A percentile compares a stretch with the other conserved stretches of the same genome.
Evolutionary conservation across 2,113 vertebrate species (phyloP).

Genomic region (Apteryx owenii): DNA sequence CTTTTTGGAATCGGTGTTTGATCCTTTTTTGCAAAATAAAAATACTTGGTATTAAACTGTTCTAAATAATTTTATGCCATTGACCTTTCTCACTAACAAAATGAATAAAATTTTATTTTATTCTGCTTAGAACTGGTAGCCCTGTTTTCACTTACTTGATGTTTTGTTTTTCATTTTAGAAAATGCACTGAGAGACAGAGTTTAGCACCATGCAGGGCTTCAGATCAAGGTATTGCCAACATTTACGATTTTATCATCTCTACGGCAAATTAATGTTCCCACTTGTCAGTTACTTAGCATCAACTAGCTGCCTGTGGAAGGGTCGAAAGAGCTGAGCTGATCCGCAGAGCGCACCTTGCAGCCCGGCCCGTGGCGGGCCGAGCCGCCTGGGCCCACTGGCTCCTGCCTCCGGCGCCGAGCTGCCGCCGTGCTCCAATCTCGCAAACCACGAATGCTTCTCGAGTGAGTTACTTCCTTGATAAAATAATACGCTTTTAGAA

Average conservation of each 20-base stretch:
- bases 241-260: neutral
- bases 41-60: neutral
- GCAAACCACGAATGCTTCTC: neutral
- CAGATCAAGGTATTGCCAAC: neutral
- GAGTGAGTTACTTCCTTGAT: neutral
- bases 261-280: neutral
- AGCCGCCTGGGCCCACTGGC: neutral
- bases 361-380: too few species aligned
- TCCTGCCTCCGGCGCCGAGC: neutral
- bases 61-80: neutral
- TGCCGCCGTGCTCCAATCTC: too few species aligned
- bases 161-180: neutral
- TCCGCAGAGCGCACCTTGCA: too few species aligned
- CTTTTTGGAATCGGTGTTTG: neutral
- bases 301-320: too few species aligned
- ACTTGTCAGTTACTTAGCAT: neutral
- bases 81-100: neutral
- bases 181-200: neutral
- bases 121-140: neutral
- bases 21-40: neutral
- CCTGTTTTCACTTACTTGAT: neutral
- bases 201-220: neutral
- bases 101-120: neutral
- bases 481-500: neutral
- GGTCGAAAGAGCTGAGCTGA: neutral